Conservation (phyloP, 2,113 vertebrate genomes). For the Desmodus rotundus region DNA sequence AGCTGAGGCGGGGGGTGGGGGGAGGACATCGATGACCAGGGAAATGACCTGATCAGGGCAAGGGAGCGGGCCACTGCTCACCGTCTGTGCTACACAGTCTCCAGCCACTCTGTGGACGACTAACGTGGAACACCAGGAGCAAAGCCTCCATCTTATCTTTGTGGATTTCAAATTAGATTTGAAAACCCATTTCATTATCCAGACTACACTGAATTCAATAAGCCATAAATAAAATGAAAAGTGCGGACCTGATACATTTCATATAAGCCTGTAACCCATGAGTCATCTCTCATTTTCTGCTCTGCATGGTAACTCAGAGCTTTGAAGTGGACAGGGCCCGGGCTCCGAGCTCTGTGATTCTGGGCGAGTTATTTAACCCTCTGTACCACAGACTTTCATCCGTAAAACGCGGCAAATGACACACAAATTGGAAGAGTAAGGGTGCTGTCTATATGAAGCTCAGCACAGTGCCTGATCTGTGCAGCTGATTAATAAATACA, state of each 20-base stretch:
- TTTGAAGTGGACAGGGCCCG: neutral
- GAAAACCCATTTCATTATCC: conserved; percentile 40
- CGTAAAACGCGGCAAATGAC: neutral
- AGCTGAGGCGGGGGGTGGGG: neutral
- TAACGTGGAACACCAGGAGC: neutral
- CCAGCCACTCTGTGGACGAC: neutral
- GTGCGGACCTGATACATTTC: neutral
- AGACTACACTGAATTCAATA: conserved; percentile 8
- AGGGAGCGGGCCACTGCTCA: neutral
- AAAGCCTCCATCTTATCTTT: neutral
- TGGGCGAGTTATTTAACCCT: neutral
- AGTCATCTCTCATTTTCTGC: neutral
- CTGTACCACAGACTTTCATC: neutral
- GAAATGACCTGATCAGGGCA: no score
- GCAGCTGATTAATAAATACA: neutral
- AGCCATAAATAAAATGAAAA: neutral
- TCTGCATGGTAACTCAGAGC: neutral
- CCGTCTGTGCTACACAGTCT: neutral
- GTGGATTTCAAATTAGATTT: conserved; percentile 30
- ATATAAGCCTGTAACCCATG: neutral
- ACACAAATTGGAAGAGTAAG: neutral
- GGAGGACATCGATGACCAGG: fast-evolving
- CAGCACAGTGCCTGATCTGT: neutral
- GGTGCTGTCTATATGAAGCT: neutral
- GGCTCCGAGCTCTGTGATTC: neutral